Conservation (phyloP, 2,113 vertebrate genomes). For the Sigmodon hispidus region DNA sequence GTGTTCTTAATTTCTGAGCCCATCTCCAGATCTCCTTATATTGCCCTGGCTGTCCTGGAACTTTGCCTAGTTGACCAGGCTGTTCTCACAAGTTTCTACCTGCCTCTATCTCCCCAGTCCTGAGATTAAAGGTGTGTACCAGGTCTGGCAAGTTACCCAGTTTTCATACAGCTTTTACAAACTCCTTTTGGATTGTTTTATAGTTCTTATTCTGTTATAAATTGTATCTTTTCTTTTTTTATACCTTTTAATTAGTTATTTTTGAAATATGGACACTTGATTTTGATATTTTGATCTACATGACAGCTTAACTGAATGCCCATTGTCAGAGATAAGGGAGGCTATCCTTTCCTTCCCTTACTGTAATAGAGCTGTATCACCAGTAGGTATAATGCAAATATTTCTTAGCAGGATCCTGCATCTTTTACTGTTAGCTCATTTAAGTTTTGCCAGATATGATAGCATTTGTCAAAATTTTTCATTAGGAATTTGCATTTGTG, state of each 20-base stretch:
- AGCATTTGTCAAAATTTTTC: constrained; percentile 3
- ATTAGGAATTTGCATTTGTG: neutral
- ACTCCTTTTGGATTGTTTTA: constrained; percentile 29
- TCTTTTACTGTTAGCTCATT: neutral
- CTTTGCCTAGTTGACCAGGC: neutral
- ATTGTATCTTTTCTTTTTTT: constrained; percentile 34
- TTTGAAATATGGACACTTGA: constrained; percentile 10
- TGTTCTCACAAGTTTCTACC: neutral
- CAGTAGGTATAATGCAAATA: neutral
- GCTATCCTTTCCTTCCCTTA: neutral
- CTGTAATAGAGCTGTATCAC: neutral
- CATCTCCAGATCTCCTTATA: neutral
- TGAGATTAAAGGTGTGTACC: neutral
- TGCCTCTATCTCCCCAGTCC: neutral
- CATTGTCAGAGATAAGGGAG: neutral
- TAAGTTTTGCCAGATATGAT: constrained; percentile 21
- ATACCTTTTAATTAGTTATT: constrained; percentile 6
- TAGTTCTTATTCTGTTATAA: neutral
- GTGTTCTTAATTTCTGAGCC: neutral
- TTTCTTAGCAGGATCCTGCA: neutral
- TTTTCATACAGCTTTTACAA: constrained; percentile 27
- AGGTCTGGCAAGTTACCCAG: neutral
- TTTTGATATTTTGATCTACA: constrained; percentile 35
- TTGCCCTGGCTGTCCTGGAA: neutral
- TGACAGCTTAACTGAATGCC: neutral